Percentiles rank a stretch among this genome's conserved stretches.
Conservation (phyloP, 2,888 invertebrate species). For the Crossocerus cetratus region DNA sequence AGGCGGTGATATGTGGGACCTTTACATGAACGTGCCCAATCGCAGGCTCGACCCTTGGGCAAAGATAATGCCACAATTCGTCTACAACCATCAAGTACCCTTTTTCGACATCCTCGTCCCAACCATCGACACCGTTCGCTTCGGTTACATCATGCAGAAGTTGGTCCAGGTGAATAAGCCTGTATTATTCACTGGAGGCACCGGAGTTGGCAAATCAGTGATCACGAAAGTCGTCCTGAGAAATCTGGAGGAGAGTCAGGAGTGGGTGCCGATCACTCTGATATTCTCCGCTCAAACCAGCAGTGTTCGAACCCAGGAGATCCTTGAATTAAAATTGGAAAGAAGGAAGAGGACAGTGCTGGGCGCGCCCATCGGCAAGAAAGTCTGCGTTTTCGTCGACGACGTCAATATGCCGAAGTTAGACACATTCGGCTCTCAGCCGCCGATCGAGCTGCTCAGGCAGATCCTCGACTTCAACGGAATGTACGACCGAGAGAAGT, state of each 20-base stretch:
- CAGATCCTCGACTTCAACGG: slow-evolving; percentile 89
- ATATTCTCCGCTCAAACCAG: slow-evolving; percentile 96
- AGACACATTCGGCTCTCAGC: slow-evolving; percentile 93
- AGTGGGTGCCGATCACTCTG: slow-evolving; percentile 86
- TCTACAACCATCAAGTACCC: slow-evolving; percentile 83
- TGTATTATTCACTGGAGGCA: slow-evolving; percentile 93
- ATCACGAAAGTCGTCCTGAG: slow-evolving; percentile 87
- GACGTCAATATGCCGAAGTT: slow-evolving; percentile 95
- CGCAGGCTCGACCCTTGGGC: slow-evolving; percentile 87
- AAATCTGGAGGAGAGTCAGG: slow-evolving; percentile 80
- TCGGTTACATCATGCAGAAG: slow-evolving; percentile 88
- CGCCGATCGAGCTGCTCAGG: slow-evolving; percentile 91
- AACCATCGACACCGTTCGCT: slow-evolving; percentile 93
- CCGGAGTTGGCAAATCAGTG: slow-evolving; percentile 94
- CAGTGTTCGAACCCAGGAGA: slow-evolving; percentile 89
- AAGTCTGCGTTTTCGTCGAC: slow-evolving; percentile 91
- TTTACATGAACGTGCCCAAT: slow-evolving; percentile 85
- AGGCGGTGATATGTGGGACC: slow-evolving; percentile 85
- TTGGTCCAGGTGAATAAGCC: slow-evolving; percentile 85
- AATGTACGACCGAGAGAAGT: slow-evolving; percentile 90
- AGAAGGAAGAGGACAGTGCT: slow-evolving; percentile 88
- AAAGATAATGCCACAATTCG: slow-evolving; percentile 86
- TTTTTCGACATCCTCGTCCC: slow-evolving; percentile 95
- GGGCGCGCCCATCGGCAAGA: slow-evolving; percentile 90
- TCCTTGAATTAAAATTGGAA: slow-evolving; percentile 91